These are phyloP conservation scores for Diaphora mendica DNA, from an alignment of 2,888 invertebrate genomes.

Conservation along the genomic window DNA sequence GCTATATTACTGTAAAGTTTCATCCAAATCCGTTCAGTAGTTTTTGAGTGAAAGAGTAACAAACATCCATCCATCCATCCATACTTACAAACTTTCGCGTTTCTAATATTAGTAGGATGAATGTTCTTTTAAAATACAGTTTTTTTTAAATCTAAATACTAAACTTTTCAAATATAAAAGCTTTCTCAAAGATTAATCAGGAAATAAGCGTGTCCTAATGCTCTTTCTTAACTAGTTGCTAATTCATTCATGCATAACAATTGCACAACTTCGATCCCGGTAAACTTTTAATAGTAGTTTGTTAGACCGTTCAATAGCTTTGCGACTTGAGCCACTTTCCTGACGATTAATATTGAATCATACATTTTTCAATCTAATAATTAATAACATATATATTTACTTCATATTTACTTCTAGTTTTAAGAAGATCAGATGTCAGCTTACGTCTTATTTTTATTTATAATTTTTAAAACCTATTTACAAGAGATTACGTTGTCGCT, in stretches of 20 bases:
- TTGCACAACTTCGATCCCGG: conserved; percentile 55
- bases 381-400: conserved; percentile 27
- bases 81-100: too few species aligned
- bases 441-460: background rate
- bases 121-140: too few species aligned
- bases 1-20: too few species aligned
- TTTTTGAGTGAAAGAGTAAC: too few species aligned
- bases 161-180: background rate
- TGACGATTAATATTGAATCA: conserved; percentile 42
- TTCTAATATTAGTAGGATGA: too few species aligned
- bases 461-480: too few species aligned
- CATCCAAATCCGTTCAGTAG: too few species aligned
- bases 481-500: too few species aligned
- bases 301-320: conserved; percentile 56
- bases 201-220: conserved; percentile 32
- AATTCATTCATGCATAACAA: conserved; percentile 70
- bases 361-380: conserved; percentile 39
- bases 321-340: conserved; percentile 51
- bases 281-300: conserved; percentile 68
- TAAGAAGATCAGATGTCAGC: background rate
- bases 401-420: conserved; percentile 1
- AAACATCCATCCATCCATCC: too few species aligned
- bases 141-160: background rate
- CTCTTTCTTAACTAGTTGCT: conserved; percentile 50
- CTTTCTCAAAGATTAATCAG: conserved; percentile 28